Evolutionary conservation across 2,888 invertebrate genomes (phyloP).

Genomic region (Sinohyriopsis cumingii): DNA sequence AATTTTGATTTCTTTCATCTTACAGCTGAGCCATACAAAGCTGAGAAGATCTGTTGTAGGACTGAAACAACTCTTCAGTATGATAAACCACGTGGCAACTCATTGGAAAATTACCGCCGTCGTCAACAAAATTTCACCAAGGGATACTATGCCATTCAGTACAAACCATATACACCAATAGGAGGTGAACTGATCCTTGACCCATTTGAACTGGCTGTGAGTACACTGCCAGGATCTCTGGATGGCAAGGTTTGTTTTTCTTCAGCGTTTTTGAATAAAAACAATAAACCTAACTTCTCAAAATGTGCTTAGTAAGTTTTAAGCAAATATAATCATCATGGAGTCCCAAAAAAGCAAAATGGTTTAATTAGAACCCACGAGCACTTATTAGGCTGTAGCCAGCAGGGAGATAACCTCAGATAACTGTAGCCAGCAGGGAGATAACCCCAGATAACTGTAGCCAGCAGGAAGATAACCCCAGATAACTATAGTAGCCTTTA

Average conservation of each 20-base stretch:
- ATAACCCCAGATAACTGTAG: too few relatives aligned
- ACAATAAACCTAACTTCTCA: background rate
- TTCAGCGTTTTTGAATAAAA: background rate
- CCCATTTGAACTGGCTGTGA: slow-evolving; percentile 38
- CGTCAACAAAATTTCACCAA: slow-evolving; percentile 31
- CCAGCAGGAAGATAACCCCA: too few relatives aligned
- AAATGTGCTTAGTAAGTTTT: background rate
- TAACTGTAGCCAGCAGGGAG: too few relatives aligned
- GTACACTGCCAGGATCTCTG: slow-evolving; percentile 30
- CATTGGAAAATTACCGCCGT: slow-evolving; percentile 34
- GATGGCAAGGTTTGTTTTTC: slow-evolving; percentile 27
- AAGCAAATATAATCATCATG: background rate
- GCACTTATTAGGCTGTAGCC: too few relatives aligned
- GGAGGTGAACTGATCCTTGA: slow-evolving; percentile 46
- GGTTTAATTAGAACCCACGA: too few relatives aligned
- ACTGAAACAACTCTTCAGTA: slow-evolving; percentile 33
- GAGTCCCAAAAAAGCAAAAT: too few relatives aligned
- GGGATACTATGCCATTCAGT: slow-evolving; percentile 36
- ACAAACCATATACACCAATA: slow-evolving; percentile 37
- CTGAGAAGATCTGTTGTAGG: slow-evolving; percentile 33
- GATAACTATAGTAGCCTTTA: too few relatives aligned
- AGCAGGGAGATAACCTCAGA: too few relatives aligned
- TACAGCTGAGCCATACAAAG: slow-evolving; percentile 29
- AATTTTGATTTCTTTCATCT: background rate
- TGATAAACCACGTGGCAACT: slow-evolving; percentile 40